Evolutionary conservation across 2,797 vertebrate species (phyloP).

Genomic region (Momotus momota): DNA sequence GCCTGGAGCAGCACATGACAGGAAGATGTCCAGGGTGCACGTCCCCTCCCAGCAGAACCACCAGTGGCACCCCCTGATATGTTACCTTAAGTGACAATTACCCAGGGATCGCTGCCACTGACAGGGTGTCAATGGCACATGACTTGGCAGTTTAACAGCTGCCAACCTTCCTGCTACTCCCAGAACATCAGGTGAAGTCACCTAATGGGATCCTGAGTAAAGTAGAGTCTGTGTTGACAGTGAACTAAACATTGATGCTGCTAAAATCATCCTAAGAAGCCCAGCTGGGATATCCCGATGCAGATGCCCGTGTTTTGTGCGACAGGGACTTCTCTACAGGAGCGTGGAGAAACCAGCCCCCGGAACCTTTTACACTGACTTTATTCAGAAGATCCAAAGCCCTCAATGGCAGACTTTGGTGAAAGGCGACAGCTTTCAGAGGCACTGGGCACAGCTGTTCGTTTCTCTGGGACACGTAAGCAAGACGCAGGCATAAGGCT

Average conservation of each 20-base stretch:
- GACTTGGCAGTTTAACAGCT: neutral
- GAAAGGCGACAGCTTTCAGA: neutral
- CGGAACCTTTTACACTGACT: neutral
- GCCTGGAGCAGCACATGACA: neutral
- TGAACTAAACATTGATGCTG: neutral
- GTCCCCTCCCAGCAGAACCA: neutral
- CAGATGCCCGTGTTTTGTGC: neutral
- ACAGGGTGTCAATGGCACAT: neutral
- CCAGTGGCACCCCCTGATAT: neutral
- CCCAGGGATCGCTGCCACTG: neutral
- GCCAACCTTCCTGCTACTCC: neutral
- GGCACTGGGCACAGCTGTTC: neutral
- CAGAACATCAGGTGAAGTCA: neutral
- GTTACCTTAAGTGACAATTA: neutral
- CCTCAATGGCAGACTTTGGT: neutral
- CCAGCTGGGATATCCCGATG: neutral
- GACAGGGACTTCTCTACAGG: neutral
- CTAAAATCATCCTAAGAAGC: neutral
- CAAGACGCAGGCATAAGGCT: neutral
- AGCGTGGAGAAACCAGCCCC: neutral
- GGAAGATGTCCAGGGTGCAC: rapidly evolving
- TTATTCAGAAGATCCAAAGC: neutral
- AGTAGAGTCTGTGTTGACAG: neutral
- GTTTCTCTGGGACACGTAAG: neutral
- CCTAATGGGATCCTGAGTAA: neutral